These are phyloP conservation scores for Cotesia chilonis DNA, from an alignment of 1,140 invertebrate species.

Conservation along the genomic window DNA sequence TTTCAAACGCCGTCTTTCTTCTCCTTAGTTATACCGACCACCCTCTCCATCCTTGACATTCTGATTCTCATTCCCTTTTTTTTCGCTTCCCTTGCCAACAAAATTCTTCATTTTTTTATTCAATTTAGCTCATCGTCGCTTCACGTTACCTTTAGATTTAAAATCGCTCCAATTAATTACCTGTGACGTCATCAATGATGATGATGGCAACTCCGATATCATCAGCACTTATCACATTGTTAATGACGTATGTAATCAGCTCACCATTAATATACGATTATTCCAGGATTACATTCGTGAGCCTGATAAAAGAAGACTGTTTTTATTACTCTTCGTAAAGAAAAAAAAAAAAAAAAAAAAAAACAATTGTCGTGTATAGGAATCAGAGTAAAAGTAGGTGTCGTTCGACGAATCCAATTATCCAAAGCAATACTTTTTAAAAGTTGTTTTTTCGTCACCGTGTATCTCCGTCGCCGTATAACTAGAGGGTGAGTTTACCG, in stretches of 20 bases:
- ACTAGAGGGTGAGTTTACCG: neutral
- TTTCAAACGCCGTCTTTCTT: slow-evolving; percentile 48
- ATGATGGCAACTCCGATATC: no score
- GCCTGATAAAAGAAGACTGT: no score
- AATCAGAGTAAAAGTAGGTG: slow-evolving; percentile 10
- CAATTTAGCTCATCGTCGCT: no score
- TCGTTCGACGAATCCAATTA: slow-evolving; percentile 40
- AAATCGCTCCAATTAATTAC: no score
- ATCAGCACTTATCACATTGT: no score
- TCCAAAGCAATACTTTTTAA: slow-evolving; percentile 37
- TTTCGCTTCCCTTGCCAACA: neutral
- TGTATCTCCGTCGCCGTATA: neutral
- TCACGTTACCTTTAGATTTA: no score
- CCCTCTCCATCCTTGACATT: slow-evolving; percentile 2
- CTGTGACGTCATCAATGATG: no score
- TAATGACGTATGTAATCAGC: no score
- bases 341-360: neutral
- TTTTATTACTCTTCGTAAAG: no score
- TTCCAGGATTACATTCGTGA: no score
- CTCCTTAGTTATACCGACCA: slow-evolving; percentile 40
- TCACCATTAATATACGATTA: no score
- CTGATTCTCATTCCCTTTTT: neutral
- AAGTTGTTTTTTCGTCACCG: slow-evolving; percentile 34
- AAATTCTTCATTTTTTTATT: no score
- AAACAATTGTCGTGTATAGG: slow-evolving; percentile 16